Conservation (phyloP, 2,113 vertebrate species). For the Catharus fuscescens region DNA sequence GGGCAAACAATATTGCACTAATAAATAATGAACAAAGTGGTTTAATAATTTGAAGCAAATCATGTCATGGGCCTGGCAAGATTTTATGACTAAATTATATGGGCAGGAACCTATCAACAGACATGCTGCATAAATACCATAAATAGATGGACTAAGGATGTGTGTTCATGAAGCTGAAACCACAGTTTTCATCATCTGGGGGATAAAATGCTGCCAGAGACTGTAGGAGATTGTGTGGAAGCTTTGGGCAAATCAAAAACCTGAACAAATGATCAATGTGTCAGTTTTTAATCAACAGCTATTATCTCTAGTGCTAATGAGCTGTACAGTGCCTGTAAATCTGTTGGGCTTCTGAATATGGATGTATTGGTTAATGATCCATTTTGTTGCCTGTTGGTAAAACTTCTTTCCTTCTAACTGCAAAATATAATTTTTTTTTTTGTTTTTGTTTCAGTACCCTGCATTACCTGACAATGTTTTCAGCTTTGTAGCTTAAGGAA, state of each 20-base stretch:
- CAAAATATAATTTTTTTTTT: background rate
- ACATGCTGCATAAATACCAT: constrained; percentile 31
- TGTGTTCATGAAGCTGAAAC: constrained; percentile 8
- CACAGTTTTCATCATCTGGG: background rate
- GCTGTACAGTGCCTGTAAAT: constrained; percentile 39
- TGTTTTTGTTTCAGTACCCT: background rate
- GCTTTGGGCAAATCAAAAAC: constrained; percentile 6
- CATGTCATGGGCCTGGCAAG: background rate
- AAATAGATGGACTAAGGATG: constrained; percentile 23
- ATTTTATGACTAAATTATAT: constrained; percentile 46
- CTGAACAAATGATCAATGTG: constrained; percentile 60
- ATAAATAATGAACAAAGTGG: constrained; percentile 59
- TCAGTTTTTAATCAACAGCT: constrained; percentile 76
- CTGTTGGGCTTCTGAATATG: constrained; percentile 54
- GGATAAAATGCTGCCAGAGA: background rate
- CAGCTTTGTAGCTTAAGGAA: background rate
- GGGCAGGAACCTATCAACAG: background rate
- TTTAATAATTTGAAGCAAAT: constrained; percentile 54
- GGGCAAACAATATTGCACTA: constrained; percentile 40
- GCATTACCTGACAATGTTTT: background rate
- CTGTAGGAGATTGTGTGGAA: background rate
- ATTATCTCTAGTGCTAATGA: constrained; percentile 67
- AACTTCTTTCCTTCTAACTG: constrained; percentile 74
- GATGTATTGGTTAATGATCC: constrained; percentile 73
- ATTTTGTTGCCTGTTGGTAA: constrained; percentile 50